A percentile compares a stretch with the other conserved stretches of the same genome.
These are phyloP conservation scores for Pluvianellus socialis DNA, from an alignment of 2,113 vertebrate species.

Conservation along the genomic window DNA sequence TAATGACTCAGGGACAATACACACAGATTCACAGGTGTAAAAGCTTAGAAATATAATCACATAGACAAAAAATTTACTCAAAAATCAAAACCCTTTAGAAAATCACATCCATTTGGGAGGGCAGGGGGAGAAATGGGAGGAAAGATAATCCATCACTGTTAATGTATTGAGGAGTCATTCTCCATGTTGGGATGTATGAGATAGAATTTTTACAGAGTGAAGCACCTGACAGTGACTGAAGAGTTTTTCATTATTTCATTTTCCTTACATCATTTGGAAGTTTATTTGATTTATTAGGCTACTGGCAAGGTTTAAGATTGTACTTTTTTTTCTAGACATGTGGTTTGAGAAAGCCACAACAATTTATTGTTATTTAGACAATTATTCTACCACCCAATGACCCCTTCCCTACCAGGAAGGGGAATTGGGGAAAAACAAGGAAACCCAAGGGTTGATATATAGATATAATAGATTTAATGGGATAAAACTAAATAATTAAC, in stretches of 20 bases:
- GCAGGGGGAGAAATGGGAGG: fast-evolving
- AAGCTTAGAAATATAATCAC: background rate
- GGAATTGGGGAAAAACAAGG: no score
- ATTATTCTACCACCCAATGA: no score
- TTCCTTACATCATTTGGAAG: background rate
- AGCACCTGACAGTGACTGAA: background rate
- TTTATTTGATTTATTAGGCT: background rate
- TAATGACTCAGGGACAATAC: background rate
- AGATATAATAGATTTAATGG: no score
- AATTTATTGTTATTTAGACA: no score
- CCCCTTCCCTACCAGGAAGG: no score
- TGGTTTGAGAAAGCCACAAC: no score
- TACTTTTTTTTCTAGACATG: background rate
- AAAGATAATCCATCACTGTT: background rate
- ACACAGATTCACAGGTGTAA: background rate
- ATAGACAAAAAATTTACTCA: background rate
- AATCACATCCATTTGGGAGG: background rate
- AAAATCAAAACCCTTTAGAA: background rate
- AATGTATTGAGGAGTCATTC: background rate
- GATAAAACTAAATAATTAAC: no score
- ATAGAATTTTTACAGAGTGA: background rate
- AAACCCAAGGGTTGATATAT: no score
- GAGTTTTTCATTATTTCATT: background rate
- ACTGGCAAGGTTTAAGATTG: background rate
- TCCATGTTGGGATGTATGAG: background rate